Percentiles rank a stretch among this genome's conserved stretches.
phyloP scores from a whole-genome alignment of 2,797 vertebrate genomes.

The Lerista edwardsae region DNA sequence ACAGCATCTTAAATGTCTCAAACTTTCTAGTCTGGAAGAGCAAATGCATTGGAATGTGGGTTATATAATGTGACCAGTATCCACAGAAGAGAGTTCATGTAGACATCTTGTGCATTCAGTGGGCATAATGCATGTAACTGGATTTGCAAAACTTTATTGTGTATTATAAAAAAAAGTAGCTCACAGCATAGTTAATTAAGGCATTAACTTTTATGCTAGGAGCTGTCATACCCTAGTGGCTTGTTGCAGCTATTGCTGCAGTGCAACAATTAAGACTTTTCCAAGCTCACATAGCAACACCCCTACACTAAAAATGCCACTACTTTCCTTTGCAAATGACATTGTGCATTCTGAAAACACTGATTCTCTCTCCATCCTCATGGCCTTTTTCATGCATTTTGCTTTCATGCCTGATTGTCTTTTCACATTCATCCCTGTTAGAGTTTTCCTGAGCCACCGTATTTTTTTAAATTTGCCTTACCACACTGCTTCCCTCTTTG shows the following conservation, averaged over 20 bases:
- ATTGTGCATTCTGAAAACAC: neutral
- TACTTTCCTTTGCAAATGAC: neutral
- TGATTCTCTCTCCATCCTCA: neutral
- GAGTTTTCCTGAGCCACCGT: slow-evolving; percentile 2
- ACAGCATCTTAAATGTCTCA: neutral
- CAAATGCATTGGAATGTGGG: slow-evolving; percentile 1
- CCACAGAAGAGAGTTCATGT: neutral
- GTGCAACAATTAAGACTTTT: neutral
- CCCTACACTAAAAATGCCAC: neutral
- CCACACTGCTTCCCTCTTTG: neutral
- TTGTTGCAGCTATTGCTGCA: neutral
- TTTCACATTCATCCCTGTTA: neutral
- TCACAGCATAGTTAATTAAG: slow-evolving; percentile 14
- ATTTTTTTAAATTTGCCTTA: neutral
- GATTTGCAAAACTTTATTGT: slow-evolving; percentile 26
- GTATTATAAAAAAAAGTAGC: slow-evolving; percentile 31
- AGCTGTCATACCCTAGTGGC: neutral
- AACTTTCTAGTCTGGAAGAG: slow-evolving; percentile 13
- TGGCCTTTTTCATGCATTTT: neutral
- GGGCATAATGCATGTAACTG: slow-evolving; percentile 29
- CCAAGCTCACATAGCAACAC: slow-evolving; percentile 6
- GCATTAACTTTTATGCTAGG: neutral
- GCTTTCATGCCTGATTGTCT: neutral
- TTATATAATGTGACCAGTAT: slow-evolving; percentile 27
- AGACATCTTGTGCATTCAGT: neutral